Percentiles rank a stretch among this genome's conserved stretches.
Conservation (phyloP, 2,113 vertebrate species). For the Nothobranchius furzeri region DNA sequence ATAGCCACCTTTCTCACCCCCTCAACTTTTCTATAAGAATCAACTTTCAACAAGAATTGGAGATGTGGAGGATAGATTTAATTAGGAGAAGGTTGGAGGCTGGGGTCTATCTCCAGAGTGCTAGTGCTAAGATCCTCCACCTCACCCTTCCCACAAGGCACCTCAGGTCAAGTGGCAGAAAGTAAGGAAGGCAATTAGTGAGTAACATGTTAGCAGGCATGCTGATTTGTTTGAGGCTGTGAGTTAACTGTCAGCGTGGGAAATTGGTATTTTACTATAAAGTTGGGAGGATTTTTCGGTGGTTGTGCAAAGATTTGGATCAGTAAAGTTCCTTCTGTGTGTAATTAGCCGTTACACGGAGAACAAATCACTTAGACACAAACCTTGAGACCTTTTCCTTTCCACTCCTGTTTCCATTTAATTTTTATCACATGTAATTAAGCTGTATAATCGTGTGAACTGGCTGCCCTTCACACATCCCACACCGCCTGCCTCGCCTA, state of each 20-base stretch:
- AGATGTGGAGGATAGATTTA: constrained; percentile 20
- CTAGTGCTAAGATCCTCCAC: constrained; percentile 48
- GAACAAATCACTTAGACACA: constrained; percentile 7
- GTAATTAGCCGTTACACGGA: constrained; percentile 33
- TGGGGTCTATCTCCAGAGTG: constrained; percentile 49
- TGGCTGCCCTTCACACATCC: background rate
- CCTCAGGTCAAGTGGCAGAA: constrained; percentile 15
- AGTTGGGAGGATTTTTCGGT: background rate
- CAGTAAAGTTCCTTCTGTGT: constrained; percentile 27
- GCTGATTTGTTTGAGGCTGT: constrained; percentile 41
- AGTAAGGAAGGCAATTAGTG: constrained; percentile 66
- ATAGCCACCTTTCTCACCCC: constrained; percentile 5
- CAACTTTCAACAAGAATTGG: constrained; percentile 17
- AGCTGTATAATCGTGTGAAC: constrained; percentile 10
- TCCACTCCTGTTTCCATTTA: constrained; percentile 40
- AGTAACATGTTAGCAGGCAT: constrained; percentile 46
- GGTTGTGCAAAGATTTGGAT: constrained; percentile 32
- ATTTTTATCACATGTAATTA: constrained; percentile 55
- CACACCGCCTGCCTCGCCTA: background rate
- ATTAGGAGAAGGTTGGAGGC: constrained; percentile 44
- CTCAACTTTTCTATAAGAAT: constrained; percentile 18
- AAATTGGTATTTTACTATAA: too few species aligned
- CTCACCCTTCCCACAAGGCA: constrained; percentile 56
- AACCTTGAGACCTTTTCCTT: constrained; percentile 33
- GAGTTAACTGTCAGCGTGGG: constrained; percentile 29